phyloP scores from a whole-genome alignment of 2,113 vertebrate species.

The Prietella phreatophila region DNA sequence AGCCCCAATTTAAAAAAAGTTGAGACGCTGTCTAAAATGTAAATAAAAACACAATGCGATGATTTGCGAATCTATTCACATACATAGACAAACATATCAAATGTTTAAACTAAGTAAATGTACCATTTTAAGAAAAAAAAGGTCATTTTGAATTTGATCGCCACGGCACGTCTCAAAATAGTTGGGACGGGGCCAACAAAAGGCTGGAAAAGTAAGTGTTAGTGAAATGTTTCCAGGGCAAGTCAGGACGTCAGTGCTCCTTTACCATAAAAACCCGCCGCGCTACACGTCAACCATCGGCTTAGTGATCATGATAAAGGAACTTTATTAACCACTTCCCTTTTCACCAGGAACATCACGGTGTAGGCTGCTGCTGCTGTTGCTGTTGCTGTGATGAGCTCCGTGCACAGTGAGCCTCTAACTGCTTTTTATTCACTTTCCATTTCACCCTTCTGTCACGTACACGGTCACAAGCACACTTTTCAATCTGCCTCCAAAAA shows the following conservation, averaged over 20 bases:
- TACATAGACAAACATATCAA: no score
- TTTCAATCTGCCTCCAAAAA: conserved; percentile 39
- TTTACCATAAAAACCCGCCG: not conserved
- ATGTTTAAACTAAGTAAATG: no score
- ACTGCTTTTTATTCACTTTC: conserved; percentile 19
- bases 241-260: not conserved
- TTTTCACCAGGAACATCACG: not conserved
- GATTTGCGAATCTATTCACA: no score
- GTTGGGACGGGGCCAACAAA: no score
- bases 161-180: no score
- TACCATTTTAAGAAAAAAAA: no score
- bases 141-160: no score
- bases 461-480: conserved; percentile 31
- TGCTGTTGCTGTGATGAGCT: not conserved
- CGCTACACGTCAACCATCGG: not conserved
- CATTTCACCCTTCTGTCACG: conserved; percentile 34
- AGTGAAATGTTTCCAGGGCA: not conserved
- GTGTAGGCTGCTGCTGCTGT: not conserved
- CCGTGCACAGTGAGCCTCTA: no score
- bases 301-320: not conserved
- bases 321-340: conserved; percentile 18
- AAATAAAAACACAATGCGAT: no score
- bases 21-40: no score
- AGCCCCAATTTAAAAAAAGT: no score
- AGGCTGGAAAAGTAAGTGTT: no score